Base-by-base conservation (phyloP, 2,888 invertebrate species). In the Ashinkailepas kermadecensis region DNA sequence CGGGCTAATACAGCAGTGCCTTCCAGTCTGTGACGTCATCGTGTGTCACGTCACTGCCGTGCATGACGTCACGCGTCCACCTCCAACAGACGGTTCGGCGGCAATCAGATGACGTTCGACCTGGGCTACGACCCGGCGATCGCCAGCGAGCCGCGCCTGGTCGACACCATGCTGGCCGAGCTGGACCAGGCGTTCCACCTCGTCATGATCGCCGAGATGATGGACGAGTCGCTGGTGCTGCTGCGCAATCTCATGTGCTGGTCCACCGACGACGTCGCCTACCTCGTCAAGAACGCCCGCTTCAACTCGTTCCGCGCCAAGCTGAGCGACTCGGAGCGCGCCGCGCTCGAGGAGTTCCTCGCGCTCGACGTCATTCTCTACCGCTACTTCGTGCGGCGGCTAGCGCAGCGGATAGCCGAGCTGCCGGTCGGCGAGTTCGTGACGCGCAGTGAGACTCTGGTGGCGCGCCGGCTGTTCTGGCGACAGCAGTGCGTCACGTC, bases 171-270 rank as follows among this genome's bases (percentile, higher is more conserved):
- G 83, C 83, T 86, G 18, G 62, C 83, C 11, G 83, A 84, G 62
- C 81, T 87, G 58, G 86, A 87, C 58, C 81, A 82, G 7, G 82
- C 85, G 2, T 87, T 87, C 83, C 85, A 86, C 81, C 82, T 87
- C n/a, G 86, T 87, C 10, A 85, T 87, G 85, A 84, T 87, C 10
- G 83, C 86, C 6, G 87, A 87, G 80, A 82, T 83, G n/a, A 85
- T 87, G 85, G 86, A 86, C 64, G 86, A 86, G 80, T 86, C 86
- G 0, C 84, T 87, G 39, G 84, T 87, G 21, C 83, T 87, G 18
- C 83, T 87, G 57, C 84, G 85, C 25, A 83, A 86, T 56, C 84
- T 86, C 62, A 83, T 87, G 13, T 86, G 86, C 81, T 86, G 86
- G 86, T 83, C 84, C 54, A 83, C 84, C 10, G 84, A 85, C n/a